Evolutionary conservation across 2,113 vertebrate genomes (phyloP).

Genomic region (Piprites chloris): DNA sequence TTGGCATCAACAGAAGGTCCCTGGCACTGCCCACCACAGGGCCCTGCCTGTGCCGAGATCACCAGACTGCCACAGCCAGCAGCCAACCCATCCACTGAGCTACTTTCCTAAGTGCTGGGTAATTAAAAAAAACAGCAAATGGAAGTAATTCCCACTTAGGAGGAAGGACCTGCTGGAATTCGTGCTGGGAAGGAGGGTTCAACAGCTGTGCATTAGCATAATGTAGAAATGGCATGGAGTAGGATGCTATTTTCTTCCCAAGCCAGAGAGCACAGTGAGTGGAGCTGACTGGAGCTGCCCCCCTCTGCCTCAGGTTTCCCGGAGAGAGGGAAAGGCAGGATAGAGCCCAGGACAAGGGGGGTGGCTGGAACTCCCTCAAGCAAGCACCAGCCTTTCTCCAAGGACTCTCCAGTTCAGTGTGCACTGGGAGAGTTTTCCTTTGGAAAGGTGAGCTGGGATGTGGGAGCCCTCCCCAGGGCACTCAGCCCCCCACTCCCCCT

Average conservation of each 20-base stretch:
- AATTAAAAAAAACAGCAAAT: background rate
- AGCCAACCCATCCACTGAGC: background rate
- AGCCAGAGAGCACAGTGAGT: background rate
- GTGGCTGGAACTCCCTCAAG: background rate
- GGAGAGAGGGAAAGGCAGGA: background rate
- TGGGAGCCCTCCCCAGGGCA: background rate
- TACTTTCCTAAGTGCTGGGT: background rate
- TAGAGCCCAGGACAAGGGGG: background rate
- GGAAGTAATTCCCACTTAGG: background rate
- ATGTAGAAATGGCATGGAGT: background rate
- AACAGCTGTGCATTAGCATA: conserved; percentile 37
- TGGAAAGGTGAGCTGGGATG: background rate
- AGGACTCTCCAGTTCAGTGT: background rate
- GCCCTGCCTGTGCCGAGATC: background rate
- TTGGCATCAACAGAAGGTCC: background rate
- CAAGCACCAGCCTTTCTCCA: background rate
- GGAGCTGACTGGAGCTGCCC: background rate
- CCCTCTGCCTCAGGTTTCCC: background rate
- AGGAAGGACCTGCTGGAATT: background rate
- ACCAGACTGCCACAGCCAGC: background rate
- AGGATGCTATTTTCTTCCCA: background rate
- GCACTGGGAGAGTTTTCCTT: rapidly evolving
- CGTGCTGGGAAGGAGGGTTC: background rate
- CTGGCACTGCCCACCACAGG: background rate
- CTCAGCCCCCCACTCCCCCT: rapidly evolving